A percentile compares a stretch with the other conserved stretches of the same genome.
phyloP scores from a whole-genome alignment of 2,888 invertebrate species.

The Polyommatus iphigenia region DNA sequence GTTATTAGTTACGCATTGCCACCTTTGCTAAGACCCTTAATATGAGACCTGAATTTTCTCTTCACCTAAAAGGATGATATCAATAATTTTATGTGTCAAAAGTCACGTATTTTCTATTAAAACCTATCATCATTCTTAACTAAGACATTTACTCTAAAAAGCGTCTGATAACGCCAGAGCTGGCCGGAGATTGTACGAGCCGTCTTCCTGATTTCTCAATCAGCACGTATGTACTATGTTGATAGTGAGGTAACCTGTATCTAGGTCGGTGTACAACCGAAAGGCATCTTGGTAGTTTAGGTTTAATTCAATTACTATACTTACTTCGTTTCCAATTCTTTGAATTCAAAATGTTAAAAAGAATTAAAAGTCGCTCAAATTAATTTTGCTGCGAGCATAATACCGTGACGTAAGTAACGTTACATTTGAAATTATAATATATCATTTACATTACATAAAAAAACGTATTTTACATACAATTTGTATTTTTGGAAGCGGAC shows the following conservation, averaged over 20 bases:
- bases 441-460: neutral
- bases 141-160: neutral
- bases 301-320: neutral
- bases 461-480: neutral
- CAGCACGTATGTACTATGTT: neutral
- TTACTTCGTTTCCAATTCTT: neutral
- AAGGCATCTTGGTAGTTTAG: neutral
- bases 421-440: neutral
- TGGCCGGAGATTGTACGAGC: neutral
- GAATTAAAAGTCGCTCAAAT: neutral
- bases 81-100: neutral
- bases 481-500: neutral
- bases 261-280: neutral
- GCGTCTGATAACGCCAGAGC: neutral
- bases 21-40: too few species aligned
- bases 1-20: too few species aligned
- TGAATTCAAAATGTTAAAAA: neutral
- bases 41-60: too few species aligned
- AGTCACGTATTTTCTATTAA: neutral
- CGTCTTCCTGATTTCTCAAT: slow-evolving; percentile 3
- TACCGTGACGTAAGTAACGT: too few species aligned
- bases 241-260: neutral
- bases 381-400: neutral
- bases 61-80: too few species aligned
- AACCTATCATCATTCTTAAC: too few species aligned